phyloP scores from a whole-genome alignment of 2,888 invertebrate genomes.

The Ennomos fuscantarius region DNA sequence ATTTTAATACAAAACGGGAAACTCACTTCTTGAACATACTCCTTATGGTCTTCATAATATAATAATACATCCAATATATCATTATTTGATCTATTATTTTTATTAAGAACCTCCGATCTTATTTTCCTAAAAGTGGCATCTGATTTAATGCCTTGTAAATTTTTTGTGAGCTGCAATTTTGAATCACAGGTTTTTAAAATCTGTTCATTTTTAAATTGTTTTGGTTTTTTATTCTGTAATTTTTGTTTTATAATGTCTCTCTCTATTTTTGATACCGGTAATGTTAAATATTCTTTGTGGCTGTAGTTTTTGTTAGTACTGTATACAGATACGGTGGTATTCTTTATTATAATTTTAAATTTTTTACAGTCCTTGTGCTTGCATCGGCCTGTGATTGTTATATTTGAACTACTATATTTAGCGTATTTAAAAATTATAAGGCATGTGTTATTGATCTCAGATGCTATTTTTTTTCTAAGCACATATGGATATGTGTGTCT shows the following conservation, averaged over 20 bases:
- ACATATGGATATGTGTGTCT: conserved; percentile 8
- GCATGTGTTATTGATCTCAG: conserved; percentile 7
- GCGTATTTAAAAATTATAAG: conserved; percentile 1
- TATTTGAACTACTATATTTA: too few species aligned
- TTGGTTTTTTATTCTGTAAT: not conserved
- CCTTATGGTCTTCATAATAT: conserved; percentile 8
- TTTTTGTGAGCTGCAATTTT: too few species aligned
- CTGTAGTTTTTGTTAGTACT: conserved; percentile 2
- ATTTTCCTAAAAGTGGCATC: conserved; percentile 13
- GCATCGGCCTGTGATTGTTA: too few species aligned
- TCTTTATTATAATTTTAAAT: conserved; percentile 10
- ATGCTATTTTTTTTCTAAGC: conserved; percentile 1
- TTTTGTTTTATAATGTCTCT: conserved; percentile 1
- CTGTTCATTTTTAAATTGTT: not conserved
- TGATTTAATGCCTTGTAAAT: too few species aligned
- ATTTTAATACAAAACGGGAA: conserved; percentile 9
- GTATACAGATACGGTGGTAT: too few species aligned
- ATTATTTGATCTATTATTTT: conserved; percentile 11
- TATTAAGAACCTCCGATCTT: conserved; percentile 2
- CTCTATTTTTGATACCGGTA: conserved; percentile 9
- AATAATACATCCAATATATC: not conserved
- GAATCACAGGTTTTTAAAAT: too few species aligned
- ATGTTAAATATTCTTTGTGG: conserved; percentile 1
- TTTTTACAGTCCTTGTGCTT: conserved; percentile 1
- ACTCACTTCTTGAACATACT: conserved; percentile 2